Evolutionary conservation across 2,797 vertebrate genomes (phyloP), one percentile per base, ranked within the genome.

Genomic region (Pangasius krempfi): DNA sequence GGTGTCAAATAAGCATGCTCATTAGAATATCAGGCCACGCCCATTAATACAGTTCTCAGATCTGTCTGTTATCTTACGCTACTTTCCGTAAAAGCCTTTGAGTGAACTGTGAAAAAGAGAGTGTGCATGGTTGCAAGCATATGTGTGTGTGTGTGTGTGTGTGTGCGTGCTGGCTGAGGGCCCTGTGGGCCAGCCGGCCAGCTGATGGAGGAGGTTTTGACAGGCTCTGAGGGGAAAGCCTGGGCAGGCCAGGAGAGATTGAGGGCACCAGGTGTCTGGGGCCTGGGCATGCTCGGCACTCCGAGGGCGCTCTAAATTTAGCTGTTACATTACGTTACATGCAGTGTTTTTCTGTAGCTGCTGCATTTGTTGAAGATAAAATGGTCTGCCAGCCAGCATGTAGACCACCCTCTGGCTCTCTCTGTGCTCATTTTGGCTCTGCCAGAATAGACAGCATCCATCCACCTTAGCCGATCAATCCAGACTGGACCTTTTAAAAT

Each of bases 321-420:
- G 96, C 92, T 85, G 92, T 93, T 94, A 94, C 95, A 95, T 93
- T 94, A 94, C 91, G 90, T 94, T 95, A 94, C 94, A 95, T 94
- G 94, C 93, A 92, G 93, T 95, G 95, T 94, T 95, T 95, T 93
- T 89, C 90, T 93, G 87, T 93, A 85, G 91, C 92, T 91, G 93
- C 90, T 88, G 92, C 87, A 70, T 93, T 91, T 89, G 92, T 91
- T 86, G 90, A 92, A 90, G 58, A 87, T 90, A 87, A 88, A 91
- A 72, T 73, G 16, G 62, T 70, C 78, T 64, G 62, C 75, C 78
- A 87, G 90, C 86, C 91, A 78, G 89, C 83, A 10, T 70, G 0
- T 52, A 54, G 91, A 86, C 91, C 89, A 84, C 88, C 90, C 91
- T 89, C 88, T 64, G 12, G 33, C 66, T 82, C 54, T 76, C 85